These are phyloP conservation scores for Selene dorsalis DNA, from an alignment of 2,797 vertebrate species.

Conservation along the genomic window DNA sequence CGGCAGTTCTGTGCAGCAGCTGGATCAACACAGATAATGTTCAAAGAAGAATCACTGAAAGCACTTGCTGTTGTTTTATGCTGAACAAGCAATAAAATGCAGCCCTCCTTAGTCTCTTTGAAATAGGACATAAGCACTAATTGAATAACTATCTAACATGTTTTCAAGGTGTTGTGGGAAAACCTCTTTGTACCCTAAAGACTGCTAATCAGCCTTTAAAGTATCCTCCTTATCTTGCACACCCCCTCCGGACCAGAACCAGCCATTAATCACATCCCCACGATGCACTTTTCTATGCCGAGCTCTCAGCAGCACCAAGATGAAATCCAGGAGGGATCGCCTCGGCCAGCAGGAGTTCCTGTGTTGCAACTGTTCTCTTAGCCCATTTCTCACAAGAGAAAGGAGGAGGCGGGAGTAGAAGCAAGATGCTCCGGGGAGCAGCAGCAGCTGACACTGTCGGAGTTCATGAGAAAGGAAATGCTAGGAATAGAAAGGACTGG, in stretches of 20 bases:
- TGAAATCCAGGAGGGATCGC: slow-evolving; percentile 59
- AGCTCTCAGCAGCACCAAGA: slow-evolving; percentile 38
- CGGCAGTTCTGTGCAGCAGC: slow-evolving; percentile 26
- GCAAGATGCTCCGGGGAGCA: slow-evolving; percentile 70
- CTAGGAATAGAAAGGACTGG: slow-evolving; percentile 40
- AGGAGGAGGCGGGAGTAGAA: slow-evolving; percentile 43
- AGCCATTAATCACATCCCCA: slow-evolving; percentile 39
- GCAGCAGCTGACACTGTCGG: slow-evolving; percentile 54
- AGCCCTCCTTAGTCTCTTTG: not conserved
- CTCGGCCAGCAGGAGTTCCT: slow-evolving; percentile 59
- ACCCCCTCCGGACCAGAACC: slow-evolving; percentile 12
- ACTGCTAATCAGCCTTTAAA: slow-evolving; percentile 36
- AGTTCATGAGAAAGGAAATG: slow-evolving; percentile 80
- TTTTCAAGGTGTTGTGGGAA: slow-evolving; percentile 12
- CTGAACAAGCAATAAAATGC: slow-evolving; percentile 8
- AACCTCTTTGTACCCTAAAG: slow-evolving; percentile 6
- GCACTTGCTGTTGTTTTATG: slow-evolving; percentile 12
- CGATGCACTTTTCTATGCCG: slow-evolving; percentile 36
- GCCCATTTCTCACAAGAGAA: slow-evolving; percentile 62
- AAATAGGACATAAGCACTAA: slow-evolving; percentile 11
- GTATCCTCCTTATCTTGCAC: slow-evolving; percentile 27
- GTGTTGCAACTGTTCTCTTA: slow-evolving; percentile 64
- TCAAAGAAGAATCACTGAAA: slow-evolving; percentile 26
- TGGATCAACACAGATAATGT: slow-evolving; percentile 11
- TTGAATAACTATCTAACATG: slow-evolving; percentile 8